Percentiles rank a stretch among this genome's conserved stretches.
Conservation (phyloP, 2,113 vertebrate genomes). For the Cynoglossus semilaevis region DNA sequence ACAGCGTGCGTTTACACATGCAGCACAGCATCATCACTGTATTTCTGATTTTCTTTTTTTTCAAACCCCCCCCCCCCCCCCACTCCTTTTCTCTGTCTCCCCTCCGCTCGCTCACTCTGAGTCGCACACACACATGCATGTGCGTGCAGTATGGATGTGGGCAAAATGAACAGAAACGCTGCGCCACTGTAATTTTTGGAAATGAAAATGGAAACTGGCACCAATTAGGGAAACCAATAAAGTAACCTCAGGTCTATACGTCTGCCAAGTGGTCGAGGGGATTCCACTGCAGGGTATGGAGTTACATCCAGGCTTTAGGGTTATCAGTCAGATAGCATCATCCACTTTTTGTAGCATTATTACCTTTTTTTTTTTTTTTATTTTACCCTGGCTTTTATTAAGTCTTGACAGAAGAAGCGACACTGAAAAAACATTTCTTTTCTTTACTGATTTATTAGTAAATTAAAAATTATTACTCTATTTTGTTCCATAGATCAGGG, state of each 20-base stretch:
- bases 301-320: slow-evolving; percentile 62
- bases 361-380: background rate
- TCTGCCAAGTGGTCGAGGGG: slow-evolving; percentile 67
- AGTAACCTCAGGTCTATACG: slow-evolving; percentile 65
- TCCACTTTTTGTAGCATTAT: slow-evolving; percentile 19
- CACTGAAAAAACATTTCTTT: slow-evolving; percentile 5
- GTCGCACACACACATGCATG: slow-evolving; percentile 11
- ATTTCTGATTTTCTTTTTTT: slow-evolving; percentile 15
- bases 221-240: slow-evolving; percentile 76
- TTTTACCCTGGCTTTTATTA: background rate
- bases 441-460: too few relatives aligned
- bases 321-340: slow-evolving; percentile 69
- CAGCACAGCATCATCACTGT: slow-evolving; percentile 37
- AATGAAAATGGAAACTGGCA: slow-evolving; percentile 78
- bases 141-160: slow-evolving; percentile 21
- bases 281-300: slow-evolving; percentile 51
- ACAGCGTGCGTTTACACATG: slow-evolving; percentile 59
- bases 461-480: too few relatives aligned
- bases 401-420: slow-evolving; percentile 15
- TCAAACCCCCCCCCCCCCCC: background rate
- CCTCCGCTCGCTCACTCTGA: slow-evolving; percentile 1
- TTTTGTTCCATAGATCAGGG: too few relatives aligned
- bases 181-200: slow-evolving; percentile 69
- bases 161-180: slow-evolving; percentile 45
- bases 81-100: slow-evolving; percentile 3